Base-by-base conservation (phyloP, 2,113 vertebrate species). In the Oryzias curvinotus region DNA sequence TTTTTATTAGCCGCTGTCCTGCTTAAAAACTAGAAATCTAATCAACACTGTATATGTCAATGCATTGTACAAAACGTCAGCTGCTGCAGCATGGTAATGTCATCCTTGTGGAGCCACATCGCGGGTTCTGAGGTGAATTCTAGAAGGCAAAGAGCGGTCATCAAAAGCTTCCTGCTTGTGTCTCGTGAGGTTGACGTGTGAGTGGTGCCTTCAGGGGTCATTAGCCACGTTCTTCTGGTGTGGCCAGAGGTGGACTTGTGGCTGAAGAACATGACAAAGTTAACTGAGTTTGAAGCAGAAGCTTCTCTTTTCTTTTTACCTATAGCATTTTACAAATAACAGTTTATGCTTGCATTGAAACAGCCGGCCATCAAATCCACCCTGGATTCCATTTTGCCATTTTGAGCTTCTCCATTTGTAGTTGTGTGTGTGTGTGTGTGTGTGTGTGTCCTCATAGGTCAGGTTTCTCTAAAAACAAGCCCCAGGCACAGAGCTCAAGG, bases 381-480 rank as follows among this genome's bases (percentile, higher is more conserved):
- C 78, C 82, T 69, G 68, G 74, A 77, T 75, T 61, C 84, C 63
- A 59, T 68, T 78, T 82, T 85, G 75, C 71, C 82, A 73, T 85
- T 83, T 82, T 83, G 51, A 81, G 86, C 84, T 82, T 84, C 64
- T 88, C 86, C 85, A 85, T 87, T 57, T 86, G 85, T 84, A 77
- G 81, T 69, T 85, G 72, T 81, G 81, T 88, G 48, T 87, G 80
- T 85, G 77, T 23, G 21, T 23, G 21, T 23, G 21, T 21, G 21
- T 84, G 77, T 89, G 69, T 83, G 54, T 57, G 79, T 80, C 82
- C 72, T 82, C 85, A 59, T 86, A 91, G 90, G 86, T 88, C 87
- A 89, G 85, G 66, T 73, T 79, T 85, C 78, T 87, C 86, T 90
- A 90, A 85, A 86, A 84, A 77, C 84, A 87, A 87, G 88, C 69